Evolutionary conservation across 64 coral and sea anemone species (phyloP), one percentile per base, ranked within the genome.

Genomic region (Montipora cactus): DNA sequence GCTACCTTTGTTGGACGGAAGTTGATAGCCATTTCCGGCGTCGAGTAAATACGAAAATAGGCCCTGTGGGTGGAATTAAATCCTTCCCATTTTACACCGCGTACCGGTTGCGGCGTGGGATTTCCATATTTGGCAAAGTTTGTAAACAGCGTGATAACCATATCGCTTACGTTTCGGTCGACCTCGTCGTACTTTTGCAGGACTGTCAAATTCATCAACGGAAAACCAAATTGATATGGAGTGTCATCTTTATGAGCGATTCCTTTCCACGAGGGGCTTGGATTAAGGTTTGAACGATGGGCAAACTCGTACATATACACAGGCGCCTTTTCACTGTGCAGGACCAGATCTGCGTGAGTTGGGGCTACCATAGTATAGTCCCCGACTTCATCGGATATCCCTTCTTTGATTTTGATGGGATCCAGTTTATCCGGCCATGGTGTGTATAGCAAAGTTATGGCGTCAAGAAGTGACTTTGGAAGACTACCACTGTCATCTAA

Each of bases 91-190:
- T 44, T 58, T n/a, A 91, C 77, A 80, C 78, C 78, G 15, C 4
- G 37, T 0, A 89, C 55, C 5, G 84, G 90, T 14, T 89, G 81
- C 7, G 73, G 67, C 11, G 90, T 95, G 8, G 94, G 94, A 49
- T 96, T 92, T 67, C 86, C 90, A 44, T 84, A 91, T 76, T 90
- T 91, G 51, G 94, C 94, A 74, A 96, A 96, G 73, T 96, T 96
- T 16, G 94, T 93, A 13, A 96, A 93, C 51, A 92, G 73, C 15
- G 94, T 82, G 21, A 96, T 93, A 1, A 96, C 76, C 21, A 88
- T 83, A 11, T 89, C 58, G 70, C 94, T 96, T 37, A 96, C 55
- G 67, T 96, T 96, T 76, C 85, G 81, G 74, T 96, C 94, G 16
- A 19, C 59, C 16, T 96, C 90, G 77, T 89, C 66, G 73, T 96